A percentile compares a stretch with the other conserved stretches of the same genome.
phyloP scores from a whole-genome alignment of 2,797 vertebrate species.

The Sebastes minor region DNA sequence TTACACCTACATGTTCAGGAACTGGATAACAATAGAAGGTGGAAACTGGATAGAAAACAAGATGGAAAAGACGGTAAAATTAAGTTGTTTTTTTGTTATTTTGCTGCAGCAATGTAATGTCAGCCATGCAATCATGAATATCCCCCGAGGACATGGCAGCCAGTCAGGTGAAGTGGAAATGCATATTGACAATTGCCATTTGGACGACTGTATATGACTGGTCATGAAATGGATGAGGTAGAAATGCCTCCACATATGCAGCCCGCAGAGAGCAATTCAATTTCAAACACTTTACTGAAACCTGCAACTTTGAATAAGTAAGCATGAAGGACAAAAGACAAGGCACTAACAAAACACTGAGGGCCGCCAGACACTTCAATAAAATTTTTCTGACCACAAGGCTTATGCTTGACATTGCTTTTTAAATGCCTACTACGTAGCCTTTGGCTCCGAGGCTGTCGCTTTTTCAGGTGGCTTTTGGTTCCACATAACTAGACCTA shows the following conservation, averaged over 20 bases:
- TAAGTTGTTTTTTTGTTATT: neutral
- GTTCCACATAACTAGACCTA: slow-evolving; percentile 68
- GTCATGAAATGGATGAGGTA: slow-evolving; percentile 37
- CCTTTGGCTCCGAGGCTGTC: slow-evolving; percentile 24
- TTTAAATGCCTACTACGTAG: slow-evolving; percentile 24
- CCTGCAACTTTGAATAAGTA: slow-evolving; percentile 35
- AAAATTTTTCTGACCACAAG: slow-evolving; percentile 28
- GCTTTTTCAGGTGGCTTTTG: slow-evolving; percentile 63
- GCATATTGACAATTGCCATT: slow-evolving; percentile 30
- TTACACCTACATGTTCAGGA: neutral
- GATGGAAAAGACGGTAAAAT: neutral
- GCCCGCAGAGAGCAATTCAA: slow-evolving; percentile 16
- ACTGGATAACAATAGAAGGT: neutral
- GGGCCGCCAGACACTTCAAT: slow-evolving; percentile 19
- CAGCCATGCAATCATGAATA: slow-evolving; percentile 14
- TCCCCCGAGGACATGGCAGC: slow-evolving; percentile 16
- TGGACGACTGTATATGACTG: slow-evolving; percentile 10
- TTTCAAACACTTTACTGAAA: slow-evolving; percentile 40
- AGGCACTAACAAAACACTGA: neutral
- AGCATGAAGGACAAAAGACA: slow-evolving; percentile 50
- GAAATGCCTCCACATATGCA: slow-evolving; percentile 5
- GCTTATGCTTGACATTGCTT: slow-evolving; percentile 42
- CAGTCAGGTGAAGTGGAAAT: slow-evolving; percentile 31
- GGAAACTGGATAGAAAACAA: neutral
- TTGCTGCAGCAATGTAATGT: neutral